These are phyloP conservation scores for Leptinotarsa haldemani DNA, from an alignment of 2,888 invertebrate species.

Conservation along the genomic window DNA sequence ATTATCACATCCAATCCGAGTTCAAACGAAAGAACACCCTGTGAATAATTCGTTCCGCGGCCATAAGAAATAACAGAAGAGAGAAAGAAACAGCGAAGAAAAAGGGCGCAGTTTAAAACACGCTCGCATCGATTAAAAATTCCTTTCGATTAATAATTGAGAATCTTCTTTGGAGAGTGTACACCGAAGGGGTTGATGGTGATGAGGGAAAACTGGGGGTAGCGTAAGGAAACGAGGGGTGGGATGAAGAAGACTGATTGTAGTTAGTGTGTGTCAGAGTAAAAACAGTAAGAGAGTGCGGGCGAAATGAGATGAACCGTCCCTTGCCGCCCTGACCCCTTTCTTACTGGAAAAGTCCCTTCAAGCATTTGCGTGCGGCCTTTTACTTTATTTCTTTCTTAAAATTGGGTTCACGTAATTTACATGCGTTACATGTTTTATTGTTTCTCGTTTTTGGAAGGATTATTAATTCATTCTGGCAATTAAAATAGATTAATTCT, in stretches of 20 bases:
- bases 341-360: conserved; percentile 29
- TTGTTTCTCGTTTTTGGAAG: conserved; percentile 20
- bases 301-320: conserved; percentile 76
- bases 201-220: conserved; percentile 56
- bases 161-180: conserved; percentile 64
- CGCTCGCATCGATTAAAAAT: conserved; percentile 65
- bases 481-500: conserved; percentile 28
- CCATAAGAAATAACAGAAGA: conserved; percentile 45
- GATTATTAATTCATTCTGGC: conserved; percentile 24
- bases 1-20: background rate
- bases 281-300: conserved; percentile 72
- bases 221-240: conserved; percentile 46
- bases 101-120: conserved; percentile 58
- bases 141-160: conserved; percentile 65
- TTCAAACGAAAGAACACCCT: conserved; percentile 11
- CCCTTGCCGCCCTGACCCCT: conserved; percentile 57
- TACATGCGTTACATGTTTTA: conserved; percentile 47
- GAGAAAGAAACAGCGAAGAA: conserved; percentile 50
- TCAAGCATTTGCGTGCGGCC: conserved; percentile 54
- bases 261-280: conserved; percentile 65
- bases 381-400: conserved; percentile 53
- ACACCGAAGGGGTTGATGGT: conserved; percentile 62
- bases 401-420: conserved; percentile 53
- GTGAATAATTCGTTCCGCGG: conserved; percentile 37
- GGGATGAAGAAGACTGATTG: conserved; percentile 64